These are phyloP conservation scores for Etheostoma spectabile DNA, from an alignment of 2,113 vertebrate species.

Conservation along the genomic window DNA sequence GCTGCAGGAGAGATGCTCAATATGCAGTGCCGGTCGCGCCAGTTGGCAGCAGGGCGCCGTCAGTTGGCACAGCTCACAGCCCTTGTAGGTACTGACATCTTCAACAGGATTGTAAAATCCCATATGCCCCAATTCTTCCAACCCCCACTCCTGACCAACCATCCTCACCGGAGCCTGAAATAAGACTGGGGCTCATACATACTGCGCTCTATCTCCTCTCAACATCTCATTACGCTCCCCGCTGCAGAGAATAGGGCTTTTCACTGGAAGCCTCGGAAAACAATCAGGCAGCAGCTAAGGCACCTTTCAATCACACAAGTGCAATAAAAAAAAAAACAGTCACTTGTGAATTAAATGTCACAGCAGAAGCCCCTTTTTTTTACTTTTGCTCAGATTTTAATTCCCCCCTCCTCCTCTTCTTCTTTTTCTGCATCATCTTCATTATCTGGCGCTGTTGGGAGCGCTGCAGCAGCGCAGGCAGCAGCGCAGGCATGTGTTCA, in stretches of 20 bases:
- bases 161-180: conserved; percentile 72
- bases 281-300: conserved; percentile 56
- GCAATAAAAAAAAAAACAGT: conserved; percentile 40
- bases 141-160: conserved; percentile 56
- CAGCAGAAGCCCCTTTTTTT: conserved; percentile 59
- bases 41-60: conserved; percentile 68
- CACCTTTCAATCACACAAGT: conserved; percentile 58
- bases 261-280: conserved; percentile 40
- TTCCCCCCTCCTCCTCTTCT: conserved; percentile 24
- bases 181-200: conserved; percentile 57
- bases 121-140: conserved; percentile 35
- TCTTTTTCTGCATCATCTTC: conserved; percentile 32
- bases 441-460: conserved; percentile 41
- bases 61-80: conserved; percentile 66
- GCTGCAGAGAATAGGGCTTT: conserved; percentile 59
- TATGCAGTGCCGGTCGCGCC: conserved; percentile 61
- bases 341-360: conserved; percentile 66
- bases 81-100: conserved; percentile 76
- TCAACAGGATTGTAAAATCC: conserved; percentile 67
- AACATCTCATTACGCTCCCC: conserved; percentile 70
- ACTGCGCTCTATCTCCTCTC: conserved; percentile 52
- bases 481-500: conserved; percentile 14
- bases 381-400: conserved; percentile 20
- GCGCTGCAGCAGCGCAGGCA: conserved; percentile 22
- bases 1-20: conserved; percentile 58